Base-by-base conservation (phyloP, 2,113 vertebrate genomes). In the Melospiza georgiana region DNA sequence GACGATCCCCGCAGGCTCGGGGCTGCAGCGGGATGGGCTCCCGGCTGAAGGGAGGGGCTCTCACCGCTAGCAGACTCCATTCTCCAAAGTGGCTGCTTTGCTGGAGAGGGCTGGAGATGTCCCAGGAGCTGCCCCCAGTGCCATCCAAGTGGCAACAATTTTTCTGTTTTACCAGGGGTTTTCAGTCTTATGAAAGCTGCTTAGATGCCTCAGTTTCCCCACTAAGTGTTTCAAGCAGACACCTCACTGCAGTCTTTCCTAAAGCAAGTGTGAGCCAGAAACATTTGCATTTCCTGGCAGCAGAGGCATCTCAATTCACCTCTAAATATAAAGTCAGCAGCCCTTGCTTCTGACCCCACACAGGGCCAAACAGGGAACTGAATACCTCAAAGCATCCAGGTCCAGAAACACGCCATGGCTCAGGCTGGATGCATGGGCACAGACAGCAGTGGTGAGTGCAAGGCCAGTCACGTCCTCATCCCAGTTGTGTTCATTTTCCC, bases 1-100 rank as follows among this genome's bases (percentile, higher is more conserved):
- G 12, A 30, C 5, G 2, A n/a, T 61, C 37, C 11, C 52, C 0
- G 0, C 19, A 31, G 41, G 18, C 8, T 0, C 18, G 0, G 3
- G 48, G 65, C 23, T 43, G n/a, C 69, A 37, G 66, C 0, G 0
- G 59, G 75, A 62, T 18, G 33, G 2, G 21, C 1, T 25, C 30
- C 5, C 19, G 43, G 14, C 39, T 0, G 3, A 8, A 65, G 58
- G 33, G 27, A 87, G 31, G 22, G 46, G 33, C 20, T 49, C 65
- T 62, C 0, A 0, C 21, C 1, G 0, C 33, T 5, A 43, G 24
- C 21, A 62, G 25, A 24, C 21, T 83, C 89, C 6, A 1, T 59
- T 43, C 77, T 55, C 52, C 7, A 3, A 54, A 15, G 8, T 0
- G 0, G 4, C 39, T 71, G 30, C 76, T 73, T 61, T 0, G 0